phyloP scores from a whole-genome alignment of 1,140 invertebrate species.

The Planococcus citri region DNA sequence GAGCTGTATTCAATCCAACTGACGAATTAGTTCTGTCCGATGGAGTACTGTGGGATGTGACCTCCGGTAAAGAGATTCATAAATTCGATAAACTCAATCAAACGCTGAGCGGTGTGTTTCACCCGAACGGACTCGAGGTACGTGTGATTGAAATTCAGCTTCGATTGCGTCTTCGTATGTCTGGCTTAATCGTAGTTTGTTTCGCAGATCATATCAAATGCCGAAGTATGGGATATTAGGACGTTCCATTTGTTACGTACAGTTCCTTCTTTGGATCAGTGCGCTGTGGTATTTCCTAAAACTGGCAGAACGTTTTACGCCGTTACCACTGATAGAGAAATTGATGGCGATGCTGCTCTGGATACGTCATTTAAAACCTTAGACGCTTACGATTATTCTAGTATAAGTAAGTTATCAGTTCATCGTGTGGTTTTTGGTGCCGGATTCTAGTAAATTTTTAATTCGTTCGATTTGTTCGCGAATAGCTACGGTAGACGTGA shows the following conservation, averaged over 20 bases:
- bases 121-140: conserved; percentile 91
- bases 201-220: conserved; percentile 59
- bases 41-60: conserved; percentile 92
- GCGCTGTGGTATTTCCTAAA: conserved; percentile 57
- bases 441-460: background rate
- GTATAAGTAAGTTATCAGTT: conserved; percentile 53
- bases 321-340: conserved; percentile 47
- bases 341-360: conserved; percentile 51
- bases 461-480: no score
- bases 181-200: background rate
- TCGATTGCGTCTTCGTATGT: background rate
- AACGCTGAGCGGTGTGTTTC: conserved; percentile 87
- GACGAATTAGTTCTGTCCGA: conserved; percentile 91
- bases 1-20: conserved; percentile 83
- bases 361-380: conserved; percentile 87
- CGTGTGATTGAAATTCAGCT: conserved; percentile 26
- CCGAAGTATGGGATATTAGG: conserved; percentile 88
- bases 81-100: conserved; percentile 98
- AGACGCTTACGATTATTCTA: conserved; percentile 85
- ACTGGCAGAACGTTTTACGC: conserved; percentile 53
- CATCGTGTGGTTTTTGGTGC: no score
- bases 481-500: conserved; percentile 75
- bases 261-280: conserved; percentile 82
- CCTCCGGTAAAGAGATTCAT: conserved; percentile 73
- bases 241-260: conserved; percentile 89